Evolutionary conservation across 2,113 vertebrate species (phyloP), one percentile per base, ranked within the genome.

Genomic region (Leptodactylus fuscus): DNA sequence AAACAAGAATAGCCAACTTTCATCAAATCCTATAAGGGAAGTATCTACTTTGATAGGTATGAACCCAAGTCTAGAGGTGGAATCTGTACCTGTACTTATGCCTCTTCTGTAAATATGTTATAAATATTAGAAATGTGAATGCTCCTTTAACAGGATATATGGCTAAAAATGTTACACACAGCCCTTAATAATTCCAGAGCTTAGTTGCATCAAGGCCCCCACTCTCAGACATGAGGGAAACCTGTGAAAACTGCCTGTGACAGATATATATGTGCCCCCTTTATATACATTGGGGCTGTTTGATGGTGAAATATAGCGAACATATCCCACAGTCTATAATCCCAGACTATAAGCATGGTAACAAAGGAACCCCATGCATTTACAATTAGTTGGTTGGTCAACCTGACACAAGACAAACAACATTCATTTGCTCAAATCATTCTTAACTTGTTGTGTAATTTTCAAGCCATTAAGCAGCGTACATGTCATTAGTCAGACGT

Each of bases 401-500:
- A 0, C 41, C 82, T 65, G 84, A 85, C 88, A 87, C 62, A 85
- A 87, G 36, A 65, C 58, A 18, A 77, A 62, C 85, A 34, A n/a
- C 20, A 15, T 11, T 53, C 55, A 16, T 24, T 88, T 88, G 70
- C 53, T 86, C 8, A 88, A 87, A n/a, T 79, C 84, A 81, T 24
- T 89, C 74, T 89, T 49, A 90, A 85, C 70, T 86, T 87, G 87
- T 88, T 87, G 87, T 27, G 76, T 46, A 32, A 70, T 29, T 62
- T 80, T 90, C 46, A 81, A 71, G 76, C 15, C 75, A 87, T 88
- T 48, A 89, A 81, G 87, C 85, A 18, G 70, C 90, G 82, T 44
- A 75, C 89, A 75, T 88, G 65, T 73, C 36, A 84, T 84, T 85
- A 87, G 76, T 70, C 48, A 75, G 90, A 90, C 90, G 85, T 89